Evolutionary conservation across 1,140 invertebrate species (phyloP), one percentile per base, ranked within the genome.

Genomic region (Drosophila suzukii): DNA sequence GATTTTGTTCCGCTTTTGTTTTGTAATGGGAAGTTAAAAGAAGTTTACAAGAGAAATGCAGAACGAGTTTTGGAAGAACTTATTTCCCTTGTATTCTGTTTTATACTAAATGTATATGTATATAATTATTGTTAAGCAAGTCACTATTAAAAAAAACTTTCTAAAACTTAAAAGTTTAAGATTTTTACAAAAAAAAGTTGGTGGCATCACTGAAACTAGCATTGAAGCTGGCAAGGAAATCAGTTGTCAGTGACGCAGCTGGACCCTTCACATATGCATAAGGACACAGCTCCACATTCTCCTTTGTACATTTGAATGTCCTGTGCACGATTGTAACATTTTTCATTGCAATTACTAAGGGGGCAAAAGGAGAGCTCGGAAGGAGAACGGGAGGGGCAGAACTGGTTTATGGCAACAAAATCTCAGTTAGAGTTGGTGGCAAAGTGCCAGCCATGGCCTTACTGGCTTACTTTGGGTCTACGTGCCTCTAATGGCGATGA

Each of bases 381-480:
- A 3, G 51, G 51, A 32, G n/a, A 15, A 4, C 12, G 44, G 11
- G 36, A 32, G 24, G 47, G 17, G 54, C 75, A 83, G 77, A 50
- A 84, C 77, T 80, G 84, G 77, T 88, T 89, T 88, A 78, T 84
- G 66, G 80, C 60, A 70, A 75, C 50, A 60, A 81, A 89, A 81
- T 89, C 80, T 80, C 83, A 77, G 83, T 79, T 80, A 61, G 67
- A 89, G 80, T 70, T 39, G 72, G 80, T 76, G 84, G 84, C 80
- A 80, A 73, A 61, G 39, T 88, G 84, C 84, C 84, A 89, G 61
- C 58, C 51, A 39, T 61, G 57, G 46, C 58, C 57, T 51, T 41
- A 77, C 59, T 85, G 74, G 75, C 66, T 68, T 65, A 72, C 62
- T 80, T 80, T 17, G 10, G 46, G 38, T 8, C 15, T 53, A 78